A percentile compares a stretch with the other conserved stretches of the same genome.
These are phyloP conservation scores for Saturnia pavonia DNA, from an alignment of 2,888 invertebrate genomes.

Conservation along the genomic window DNA sequence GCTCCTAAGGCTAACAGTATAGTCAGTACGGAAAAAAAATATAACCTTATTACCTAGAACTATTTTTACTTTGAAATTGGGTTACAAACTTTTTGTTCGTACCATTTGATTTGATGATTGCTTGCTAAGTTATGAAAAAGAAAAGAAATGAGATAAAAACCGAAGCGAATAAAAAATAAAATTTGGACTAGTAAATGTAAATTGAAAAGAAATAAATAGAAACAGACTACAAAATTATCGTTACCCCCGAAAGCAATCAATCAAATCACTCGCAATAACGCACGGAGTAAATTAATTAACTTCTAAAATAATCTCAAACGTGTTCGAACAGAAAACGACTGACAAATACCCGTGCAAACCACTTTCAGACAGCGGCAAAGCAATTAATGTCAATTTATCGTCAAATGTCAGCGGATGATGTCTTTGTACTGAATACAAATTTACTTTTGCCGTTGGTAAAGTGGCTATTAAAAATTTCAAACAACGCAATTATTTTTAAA, in stretches of 20 bases:
- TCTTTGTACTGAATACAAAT: slow-evolving; percentile 27
- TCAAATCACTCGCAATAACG: slow-evolving; percentile 63
- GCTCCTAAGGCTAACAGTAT: no score
- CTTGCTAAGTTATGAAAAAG: no score
- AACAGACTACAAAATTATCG: slow-evolving; percentile 18
- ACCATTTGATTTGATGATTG: no score
- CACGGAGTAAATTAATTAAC: slow-evolving; percentile 64
- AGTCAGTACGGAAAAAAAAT: no score
- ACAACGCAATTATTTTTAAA: background rate
- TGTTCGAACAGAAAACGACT: slow-evolving; percentile 18
- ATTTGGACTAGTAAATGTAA: background rate
- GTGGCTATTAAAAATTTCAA: background rate
- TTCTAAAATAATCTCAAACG: slow-evolving; percentile 48
- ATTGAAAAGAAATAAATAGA: background rate
- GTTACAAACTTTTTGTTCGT: background rate
- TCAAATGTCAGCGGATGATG: slow-evolving; percentile 64
- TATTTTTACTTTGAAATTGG: background rate
- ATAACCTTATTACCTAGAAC: no score
- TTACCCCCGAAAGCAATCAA: slow-evolving; percentile 34
- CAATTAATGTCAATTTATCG: slow-evolving; percentile 78
- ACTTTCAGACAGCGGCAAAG: slow-evolving; percentile 44
- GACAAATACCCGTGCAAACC: slow-evolving; percentile 15
- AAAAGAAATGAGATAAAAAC: no score
- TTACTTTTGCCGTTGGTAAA: slow-evolving; percentile 5
- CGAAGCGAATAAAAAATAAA: background rate